These are phyloP conservation scores for Plebejus melissa DNA, from an alignment of 2,888 invertebrate genomes.

Conservation along the genomic window DNA sequence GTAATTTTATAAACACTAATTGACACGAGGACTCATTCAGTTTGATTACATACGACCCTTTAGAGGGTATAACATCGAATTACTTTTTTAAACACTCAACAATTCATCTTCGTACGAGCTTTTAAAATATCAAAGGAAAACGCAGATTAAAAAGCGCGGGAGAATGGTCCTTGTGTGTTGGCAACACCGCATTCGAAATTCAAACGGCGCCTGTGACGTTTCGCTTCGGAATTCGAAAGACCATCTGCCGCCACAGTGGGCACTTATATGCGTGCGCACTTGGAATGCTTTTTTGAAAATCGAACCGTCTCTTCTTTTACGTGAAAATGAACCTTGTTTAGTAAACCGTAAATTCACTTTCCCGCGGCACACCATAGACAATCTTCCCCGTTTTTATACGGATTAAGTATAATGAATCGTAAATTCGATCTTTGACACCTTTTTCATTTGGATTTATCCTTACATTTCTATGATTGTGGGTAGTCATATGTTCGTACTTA, in stretches of 20 bases:
- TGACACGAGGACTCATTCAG: conserved; percentile 52
- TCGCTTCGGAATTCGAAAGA: conserved; percentile 52
- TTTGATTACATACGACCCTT: conserved; percentile 43
- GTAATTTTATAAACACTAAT: conserved; percentile 49
- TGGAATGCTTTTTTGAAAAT: conserved; percentile 64
- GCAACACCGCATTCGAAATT: conserved; percentile 38
- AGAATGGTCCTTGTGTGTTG: conserved; percentile 39
- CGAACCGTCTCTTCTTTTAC: conserved; percentile 26
- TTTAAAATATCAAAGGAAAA: conserved; percentile 40
- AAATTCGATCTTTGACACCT: conserved; percentile 80
- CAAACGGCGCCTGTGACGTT: conserved; percentile 44
- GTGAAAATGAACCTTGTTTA: conserved; percentile 31
- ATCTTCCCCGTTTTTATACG: conserved; percentile 63
- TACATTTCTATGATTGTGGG: conserved; percentile 61
- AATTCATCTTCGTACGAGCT: conserved; percentile 46
- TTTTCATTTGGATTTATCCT: conserved; percentile 73
- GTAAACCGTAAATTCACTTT: conserved; percentile 36
- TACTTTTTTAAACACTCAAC: conserved; percentile 46
- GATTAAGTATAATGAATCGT: conserved; percentile 79
- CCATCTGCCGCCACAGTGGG: conserved; percentile 76
- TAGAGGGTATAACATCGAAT: conserved; percentile 42
- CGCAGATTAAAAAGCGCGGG: conserved; percentile 34
- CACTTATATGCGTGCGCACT: conserved; percentile 66
- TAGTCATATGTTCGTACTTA: conserved; percentile 36
- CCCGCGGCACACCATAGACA: conserved; percentile 16